Percentiles rank a stretch among this genome's conserved stretches.
These are phyloP conservation scores for Limnephilus auricula DNA, from an alignment of 2,888 invertebrate species.

Conservation along the genomic window DNA sequence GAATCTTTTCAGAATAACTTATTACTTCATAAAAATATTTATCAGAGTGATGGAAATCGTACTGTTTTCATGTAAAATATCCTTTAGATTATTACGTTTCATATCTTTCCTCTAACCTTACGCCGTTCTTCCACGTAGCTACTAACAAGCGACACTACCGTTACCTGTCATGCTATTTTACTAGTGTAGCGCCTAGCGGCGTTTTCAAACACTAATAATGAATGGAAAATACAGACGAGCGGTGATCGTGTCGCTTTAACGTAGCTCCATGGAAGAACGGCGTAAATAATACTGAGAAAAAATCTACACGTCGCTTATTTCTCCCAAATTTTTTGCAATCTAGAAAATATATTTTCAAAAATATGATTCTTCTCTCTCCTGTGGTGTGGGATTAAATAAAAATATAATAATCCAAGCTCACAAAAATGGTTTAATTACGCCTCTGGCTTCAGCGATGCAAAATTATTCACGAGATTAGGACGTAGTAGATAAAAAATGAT, in stretches of 20 bases:
- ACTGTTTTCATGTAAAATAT: background rate
- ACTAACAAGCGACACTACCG: no score
- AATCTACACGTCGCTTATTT: background rate
- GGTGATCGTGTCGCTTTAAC: no score
- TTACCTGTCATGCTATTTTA: no score
- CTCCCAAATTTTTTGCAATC: background rate
- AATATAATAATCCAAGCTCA: background rate
- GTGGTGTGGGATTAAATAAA: background rate
- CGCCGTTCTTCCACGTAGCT: no score
- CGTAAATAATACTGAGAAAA: background rate
- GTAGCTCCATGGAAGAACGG: no score
- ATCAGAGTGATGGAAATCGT: no score
- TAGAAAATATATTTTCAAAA: background rate
- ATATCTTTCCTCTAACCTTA: background rate
- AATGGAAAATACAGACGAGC: no score
- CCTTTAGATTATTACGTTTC: background rate
- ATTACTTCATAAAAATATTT: no score
- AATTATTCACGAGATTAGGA: background rate
- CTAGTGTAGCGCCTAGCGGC: no score
- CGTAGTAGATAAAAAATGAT: no score
- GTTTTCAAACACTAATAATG: no score
- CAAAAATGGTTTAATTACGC: background rate
- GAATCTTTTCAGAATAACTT: no score
- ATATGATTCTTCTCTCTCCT: background rate
- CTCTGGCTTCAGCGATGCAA: background rate